Evolutionary conservation across 92 coral and sea anemone species (phyloP), one percentile per base, ranked within the genome.

Genomic region (Paragorgia papillata): DNA sequence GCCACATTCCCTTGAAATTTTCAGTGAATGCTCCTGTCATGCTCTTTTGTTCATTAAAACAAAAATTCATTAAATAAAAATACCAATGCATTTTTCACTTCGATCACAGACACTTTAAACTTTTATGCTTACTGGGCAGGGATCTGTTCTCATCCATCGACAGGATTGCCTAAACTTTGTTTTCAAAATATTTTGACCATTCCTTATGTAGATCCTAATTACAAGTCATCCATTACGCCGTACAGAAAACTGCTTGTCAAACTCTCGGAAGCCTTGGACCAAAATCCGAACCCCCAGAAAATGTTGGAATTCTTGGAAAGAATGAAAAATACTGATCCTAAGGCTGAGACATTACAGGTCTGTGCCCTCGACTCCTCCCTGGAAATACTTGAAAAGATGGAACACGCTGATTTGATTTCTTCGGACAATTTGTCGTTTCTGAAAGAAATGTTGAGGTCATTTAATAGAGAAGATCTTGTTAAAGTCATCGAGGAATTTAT

Each of bases 401-500:
- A 82, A 41, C 78, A 79, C 51, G 80, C 62, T 82, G 80, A 84
- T 17, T 56, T 37, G 12, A 50, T 86, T 53, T 57, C 66, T 41
- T 39, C 40, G 2, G 13, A 44, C 2, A 62, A 76, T 15, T 14
- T 82, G 59, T 41, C 80, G 12, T 49, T 64, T 20, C 6, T 86
- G 59, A 53, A 35, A 22, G 62, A 55, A 59, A 68, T 86, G 24
- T 26, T 86, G 31, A 82, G 73, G 12, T 27, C 62, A 1, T 13
- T 66, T 15, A 74, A 85, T 7, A 68, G 90, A 17, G 69, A 43
- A 54, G 90, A 86, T 57, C 75, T 86, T 34, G 39, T 61, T 22
- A 21, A 69, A 61, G 44, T 12, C 25, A 50, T 74, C 31, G 76
- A 82, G 9, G 22, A 24, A n/a, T 27, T 66, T 46, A n/a, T 34